Conservation (phyloP, 2,888 invertebrate species). For the Hypomecis atomaria region DNA sequence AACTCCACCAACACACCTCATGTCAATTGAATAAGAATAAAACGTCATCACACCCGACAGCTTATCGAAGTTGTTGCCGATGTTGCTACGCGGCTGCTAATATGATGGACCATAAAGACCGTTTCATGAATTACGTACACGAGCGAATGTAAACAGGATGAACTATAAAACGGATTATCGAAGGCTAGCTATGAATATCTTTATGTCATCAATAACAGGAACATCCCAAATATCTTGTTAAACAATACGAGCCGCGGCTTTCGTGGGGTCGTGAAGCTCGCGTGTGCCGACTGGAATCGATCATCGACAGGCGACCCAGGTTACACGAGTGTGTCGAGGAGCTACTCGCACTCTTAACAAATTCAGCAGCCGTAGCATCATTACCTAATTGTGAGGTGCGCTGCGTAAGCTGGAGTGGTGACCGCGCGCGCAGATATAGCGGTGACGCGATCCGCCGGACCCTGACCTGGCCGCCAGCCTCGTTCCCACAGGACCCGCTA, state of each 20-base stretch:
- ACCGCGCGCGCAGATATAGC: conserved; percentile 42
- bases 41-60: neutral
- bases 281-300: neutral
- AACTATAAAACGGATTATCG: conserved; percentile 16
- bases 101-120: neutral
- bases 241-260: conserved; percentile 6
- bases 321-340: neutral
- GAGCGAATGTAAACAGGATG: conserved; percentile 26
- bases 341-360: conserved; percentile 12
- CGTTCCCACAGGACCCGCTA: conserved; percentile 26
- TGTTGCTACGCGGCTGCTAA: neutral
- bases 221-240: neutral
- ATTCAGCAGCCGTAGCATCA: conserved; percentile 8
- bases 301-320: neutral
- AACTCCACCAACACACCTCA: neutral
- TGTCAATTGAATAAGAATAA: neutral
- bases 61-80: neutral
- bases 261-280: neutral
- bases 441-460: conserved; percentile 45
- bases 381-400: conserved; percentile 29
- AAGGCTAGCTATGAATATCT: conserved; percentile 18
- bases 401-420: conserved; percentile 24
- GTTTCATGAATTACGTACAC: conserved; percentile 13
- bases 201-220: conserved; percentile 19
- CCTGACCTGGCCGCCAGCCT: conserved; percentile 43